These are phyloP conservation scores for Muntiacus reevesi DNA, from an alignment of 2,113 vertebrate genomes.

Conservation along the genomic window DNA sequence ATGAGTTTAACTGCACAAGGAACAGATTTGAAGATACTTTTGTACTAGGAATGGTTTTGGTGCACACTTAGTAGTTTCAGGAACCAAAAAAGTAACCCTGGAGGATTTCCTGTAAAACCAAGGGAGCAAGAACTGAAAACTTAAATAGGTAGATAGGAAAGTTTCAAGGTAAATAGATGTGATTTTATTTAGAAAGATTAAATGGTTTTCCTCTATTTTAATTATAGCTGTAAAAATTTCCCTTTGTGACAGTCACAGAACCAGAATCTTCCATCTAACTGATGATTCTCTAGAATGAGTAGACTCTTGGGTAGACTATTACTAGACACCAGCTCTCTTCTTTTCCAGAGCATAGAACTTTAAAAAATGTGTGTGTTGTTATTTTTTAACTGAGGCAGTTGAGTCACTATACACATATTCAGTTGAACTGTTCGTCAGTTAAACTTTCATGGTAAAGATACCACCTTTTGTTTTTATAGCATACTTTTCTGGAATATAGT, in stretches of 20 bases:
- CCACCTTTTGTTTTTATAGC: neutral
- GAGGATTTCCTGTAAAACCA: neutral
- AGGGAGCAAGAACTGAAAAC: neutral
- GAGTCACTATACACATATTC: neutral
- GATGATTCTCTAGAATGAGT: neutral
- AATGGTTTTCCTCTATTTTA: neutral
- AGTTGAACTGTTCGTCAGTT: neutral
- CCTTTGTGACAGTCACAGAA: neutral
- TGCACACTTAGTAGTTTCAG: neutral
- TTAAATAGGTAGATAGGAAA: neutral
- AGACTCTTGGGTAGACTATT: neutral
- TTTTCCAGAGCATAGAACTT: neutral
- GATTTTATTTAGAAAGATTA: neutral
- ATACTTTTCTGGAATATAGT: neutral
- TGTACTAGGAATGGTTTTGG: neutral
- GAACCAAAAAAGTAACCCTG: neutral
- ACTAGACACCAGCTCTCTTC: neutral
- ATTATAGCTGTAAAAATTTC: neutral
- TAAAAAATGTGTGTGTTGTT: neutral
- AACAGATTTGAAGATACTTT: neutral
- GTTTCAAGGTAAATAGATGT: neutral
- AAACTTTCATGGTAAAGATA: neutral
- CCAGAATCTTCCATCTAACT: neutral
- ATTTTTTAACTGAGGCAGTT: neutral
- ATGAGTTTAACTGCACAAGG: neutral